Evolutionary conservation across 2,797 vertebrate genomes (phyloP).

Genomic region (Cossypha niveicapilla): DNA sequence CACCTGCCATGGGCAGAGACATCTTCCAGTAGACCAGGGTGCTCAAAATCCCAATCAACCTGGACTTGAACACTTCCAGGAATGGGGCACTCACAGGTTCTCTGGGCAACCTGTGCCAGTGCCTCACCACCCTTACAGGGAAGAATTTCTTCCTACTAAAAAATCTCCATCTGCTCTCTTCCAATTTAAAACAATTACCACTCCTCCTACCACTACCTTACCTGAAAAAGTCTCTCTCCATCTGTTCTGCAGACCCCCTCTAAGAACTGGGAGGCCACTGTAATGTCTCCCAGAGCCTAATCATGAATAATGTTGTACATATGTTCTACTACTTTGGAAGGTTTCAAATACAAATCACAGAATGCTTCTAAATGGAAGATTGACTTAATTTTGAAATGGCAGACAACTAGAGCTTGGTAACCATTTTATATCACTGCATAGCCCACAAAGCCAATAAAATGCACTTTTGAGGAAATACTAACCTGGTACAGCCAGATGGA

Average conservation of each 20-base stretch:
- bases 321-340: not conserved
- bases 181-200: not conserved
- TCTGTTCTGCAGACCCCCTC: not conserved
- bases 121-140: not conserved
- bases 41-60: not conserved
- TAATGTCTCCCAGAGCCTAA: not conserved
- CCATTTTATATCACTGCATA: not conserved
- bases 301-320: not conserved
- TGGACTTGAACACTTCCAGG: not conserved
- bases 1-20: accelerated
- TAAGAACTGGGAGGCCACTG: not conserved
- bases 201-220: not conserved
- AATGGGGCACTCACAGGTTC: not conserved
- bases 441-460: not conserved
- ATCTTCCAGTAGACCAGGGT: not conserved
- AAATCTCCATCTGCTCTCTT: not conserved
- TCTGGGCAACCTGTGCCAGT: not conserved
- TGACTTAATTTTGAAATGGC: not conserved
- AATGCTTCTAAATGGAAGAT: not conserved
- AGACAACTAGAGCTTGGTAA: not conserved
- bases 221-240: not conserved
- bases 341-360: not conserved
- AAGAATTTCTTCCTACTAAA: not conserved
- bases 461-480: not conserved
- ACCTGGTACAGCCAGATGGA: not conserved